Percentiles rank a stretch among this genome's conserved stretches.
phyloP scores from a whole-genome alignment of 2,113 vertebrate genomes.

The Albula glossodonta region DNA sequence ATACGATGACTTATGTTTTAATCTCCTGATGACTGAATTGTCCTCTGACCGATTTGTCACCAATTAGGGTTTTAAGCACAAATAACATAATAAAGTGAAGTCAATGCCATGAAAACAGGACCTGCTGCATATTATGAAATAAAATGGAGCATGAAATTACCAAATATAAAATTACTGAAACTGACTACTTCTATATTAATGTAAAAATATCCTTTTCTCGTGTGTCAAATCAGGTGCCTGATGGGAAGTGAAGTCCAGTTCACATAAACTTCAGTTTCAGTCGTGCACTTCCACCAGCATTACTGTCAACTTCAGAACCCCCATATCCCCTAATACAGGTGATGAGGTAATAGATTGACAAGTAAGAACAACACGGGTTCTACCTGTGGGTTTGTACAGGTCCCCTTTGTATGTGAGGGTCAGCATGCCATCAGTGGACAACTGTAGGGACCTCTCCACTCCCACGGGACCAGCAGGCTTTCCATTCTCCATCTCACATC shows the following conservation, averaged over 20 bases:
- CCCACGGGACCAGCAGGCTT: slow-evolving; percentile 64
- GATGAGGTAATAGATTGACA: background rate
- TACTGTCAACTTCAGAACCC: too few relatives aligned
- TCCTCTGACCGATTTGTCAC: too few relatives aligned
- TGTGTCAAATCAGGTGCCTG: too few relatives aligned
- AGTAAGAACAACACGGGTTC: background rate
- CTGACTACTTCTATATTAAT: background rate
- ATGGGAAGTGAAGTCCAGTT: background rate
- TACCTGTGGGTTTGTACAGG: slow-evolving; percentile 64
- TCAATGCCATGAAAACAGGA: too few relatives aligned
- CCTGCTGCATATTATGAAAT: background rate
- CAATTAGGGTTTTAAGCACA: too few relatives aligned
- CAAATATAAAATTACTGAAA: background rate
- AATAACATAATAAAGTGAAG: too few relatives aligned
- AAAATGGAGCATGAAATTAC: too few relatives aligned
- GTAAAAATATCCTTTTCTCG: too few relatives aligned
- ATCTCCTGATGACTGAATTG: too few relatives aligned
- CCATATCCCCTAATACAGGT: too few relatives aligned
- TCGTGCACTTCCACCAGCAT: too few relatives aligned
- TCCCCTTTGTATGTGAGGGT: slow-evolving; percentile 82
- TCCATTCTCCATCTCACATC: slow-evolving; percentile 76
- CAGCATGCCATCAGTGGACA: slow-evolving; percentile 81
- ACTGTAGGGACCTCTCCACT: slow-evolving; percentile 74
- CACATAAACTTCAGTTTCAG: background rate
- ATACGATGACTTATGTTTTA: too few relatives aligned